Evolutionary conservation across 2,113 vertebrate species (phyloP), one percentile per base, ranked within the genome.

Genomic region (Ptilonorhynchus violaceus): DNA sequence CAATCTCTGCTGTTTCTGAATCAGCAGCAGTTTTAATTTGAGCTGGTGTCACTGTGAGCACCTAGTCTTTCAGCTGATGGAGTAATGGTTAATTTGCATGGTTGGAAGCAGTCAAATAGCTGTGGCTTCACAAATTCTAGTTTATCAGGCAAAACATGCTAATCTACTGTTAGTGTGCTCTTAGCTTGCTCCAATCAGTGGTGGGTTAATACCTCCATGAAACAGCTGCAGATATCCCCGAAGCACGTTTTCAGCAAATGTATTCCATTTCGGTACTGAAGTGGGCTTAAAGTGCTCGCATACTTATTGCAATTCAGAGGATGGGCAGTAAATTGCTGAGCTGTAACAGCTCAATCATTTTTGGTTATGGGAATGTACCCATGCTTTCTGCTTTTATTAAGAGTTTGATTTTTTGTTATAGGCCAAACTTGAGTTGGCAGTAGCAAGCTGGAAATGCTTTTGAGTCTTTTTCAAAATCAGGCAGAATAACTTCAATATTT

Each of bases 391-490:
- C 10, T 78, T 93, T 94, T 95, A 84, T 93, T 88, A 91, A 76
- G 67, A 78, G 56, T 77, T 96, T 77, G 76, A 84, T 77, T 96
- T 96, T 82, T 95, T 91, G 52, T 81, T 89, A 62, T 15, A 85
- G 69, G 73, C 66, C 68, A 87, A 55, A 95, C 91, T 64, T 93
- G 73, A 81, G 41, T 91, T 92, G 91, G 66, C 76, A 70, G 20
- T 62, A 55, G 42, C 31, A 81, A 87, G 24, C 68, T 92, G 83
- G 56, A 94, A 84, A 91, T 87, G 28, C 15, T 82, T 93, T 85
- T 64, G 52, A 64, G 47, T 83, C 4, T 58, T 92, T 92, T 85
- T 70, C 79, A 84, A 78, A 87, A 77, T 55, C 68, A 78, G 91
- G 52, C 35, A 86, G 64, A 86, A 80, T 25, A 56, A 47, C 28